These are phyloP conservation scores for Grallaria varia DNA, from an alignment of 2,113 vertebrate genomes.

Conservation along the genomic window DNA sequence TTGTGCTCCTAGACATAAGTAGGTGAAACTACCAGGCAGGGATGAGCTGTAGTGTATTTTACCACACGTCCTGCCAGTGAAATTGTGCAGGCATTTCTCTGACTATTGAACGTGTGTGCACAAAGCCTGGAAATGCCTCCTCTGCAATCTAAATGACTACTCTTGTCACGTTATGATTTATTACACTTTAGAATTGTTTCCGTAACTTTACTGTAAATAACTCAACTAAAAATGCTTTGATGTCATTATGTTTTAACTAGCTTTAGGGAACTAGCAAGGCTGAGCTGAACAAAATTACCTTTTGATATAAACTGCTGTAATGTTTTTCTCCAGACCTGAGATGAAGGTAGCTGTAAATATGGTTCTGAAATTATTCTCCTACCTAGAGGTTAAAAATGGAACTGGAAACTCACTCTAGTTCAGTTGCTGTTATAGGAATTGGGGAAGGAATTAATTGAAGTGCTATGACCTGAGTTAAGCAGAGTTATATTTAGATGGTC, in stretches of 20 bases:
- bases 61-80: neutral
- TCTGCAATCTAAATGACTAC: neutral
- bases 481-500: neutral
- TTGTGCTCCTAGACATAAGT: neutral
- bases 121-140: neutral
- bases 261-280: neutral
- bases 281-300: neutral
- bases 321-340: neutral
- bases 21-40: neutral
- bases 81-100: neutral
- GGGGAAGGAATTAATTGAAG: slow-evolving; percentile 12
- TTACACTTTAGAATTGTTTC: neutral
- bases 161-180: neutral
- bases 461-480: neutral
- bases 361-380: neutral
- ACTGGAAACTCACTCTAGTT: neutral
- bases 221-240: neutral
- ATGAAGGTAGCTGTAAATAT: neutral
- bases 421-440: neutral
- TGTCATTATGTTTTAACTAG: neutral
- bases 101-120: neutral
- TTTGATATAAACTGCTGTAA: neutral
- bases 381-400: neutral
- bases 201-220: neutral
- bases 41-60: neutral